Conservation (phyloP, 2,797 vertebrate genomes). For the Varecia variegata region DNA sequence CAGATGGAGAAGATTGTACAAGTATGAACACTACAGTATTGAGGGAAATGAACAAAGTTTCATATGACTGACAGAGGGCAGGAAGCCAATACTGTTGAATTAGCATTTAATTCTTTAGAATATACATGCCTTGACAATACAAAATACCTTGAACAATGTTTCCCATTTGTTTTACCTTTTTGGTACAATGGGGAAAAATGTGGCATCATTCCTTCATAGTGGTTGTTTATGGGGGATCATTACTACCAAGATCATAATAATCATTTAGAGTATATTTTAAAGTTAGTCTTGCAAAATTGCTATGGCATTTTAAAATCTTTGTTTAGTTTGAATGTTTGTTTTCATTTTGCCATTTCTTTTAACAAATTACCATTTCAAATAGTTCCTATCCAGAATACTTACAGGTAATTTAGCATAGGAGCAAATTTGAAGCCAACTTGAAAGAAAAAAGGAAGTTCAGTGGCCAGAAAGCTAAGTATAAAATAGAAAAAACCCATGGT, state of each 20-base stretch:
- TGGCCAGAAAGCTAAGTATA: conserved; percentile 76
- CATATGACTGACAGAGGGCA: conserved; percentile 65
- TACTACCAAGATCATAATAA: conserved; percentile 48
- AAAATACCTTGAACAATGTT: conserved; percentile 75
- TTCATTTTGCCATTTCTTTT: conserved; percentile 44
- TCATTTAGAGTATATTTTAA: conserved; percentile 56
- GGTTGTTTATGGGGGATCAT: conserved; percentile 39
- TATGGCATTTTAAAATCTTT: conserved; percentile 54
- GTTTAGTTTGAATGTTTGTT: conserved; percentile 33
- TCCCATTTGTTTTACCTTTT: conserved; percentile 69
- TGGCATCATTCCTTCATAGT: conserved; percentile 66
- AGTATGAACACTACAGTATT: conserved; percentile 82
- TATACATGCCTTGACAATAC: conserved; percentile 76
- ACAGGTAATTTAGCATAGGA: conserved; percentile 71
- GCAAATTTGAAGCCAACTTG: conserved; percentile 69
- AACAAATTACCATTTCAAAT: conserved; percentile 63
- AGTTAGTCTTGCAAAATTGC: conserved; percentile 57
- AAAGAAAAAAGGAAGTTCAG: conserved; percentile 77
- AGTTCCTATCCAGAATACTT: conserved; percentile 71
- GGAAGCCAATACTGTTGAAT: conserved; percentile 66
- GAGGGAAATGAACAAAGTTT: conserved; percentile 70
- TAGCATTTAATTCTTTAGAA: conserved; percentile 71
- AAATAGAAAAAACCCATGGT: conserved; percentile 73
- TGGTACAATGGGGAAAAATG: conserved; percentile 73
- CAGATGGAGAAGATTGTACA: conserved; percentile 85